Evolutionary conservation across 2,888 invertebrate species (phyloP), one percentile per base, ranked within the genome.

Genomic region (Eubasilissa splendida): DNA sequence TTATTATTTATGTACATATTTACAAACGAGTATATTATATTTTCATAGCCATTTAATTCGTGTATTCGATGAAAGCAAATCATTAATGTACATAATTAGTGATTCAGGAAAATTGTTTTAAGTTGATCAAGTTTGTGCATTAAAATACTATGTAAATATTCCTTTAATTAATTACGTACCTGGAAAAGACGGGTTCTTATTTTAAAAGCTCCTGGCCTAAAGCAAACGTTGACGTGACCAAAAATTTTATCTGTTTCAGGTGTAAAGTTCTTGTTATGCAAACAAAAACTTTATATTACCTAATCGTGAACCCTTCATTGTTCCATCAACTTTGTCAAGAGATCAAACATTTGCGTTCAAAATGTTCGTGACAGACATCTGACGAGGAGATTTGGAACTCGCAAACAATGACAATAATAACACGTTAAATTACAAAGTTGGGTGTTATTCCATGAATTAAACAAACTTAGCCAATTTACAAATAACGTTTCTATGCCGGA

Each of bases 281-380:
- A 70, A 70, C 70, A 70, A 70, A 70, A 70, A 70, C 70, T 70
- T 70, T 70, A 70, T 52, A 70, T 54, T 70, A 22, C 22, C 22
- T 22, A 70, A 70, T 70, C 70, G 70, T 52, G 53, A 70, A 53
- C 70, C 70, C 70, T 73, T 73, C 73, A 22, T 73, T 58, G 73
- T 73, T 58, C 42, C 73, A 73, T 73, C 56, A 73, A 73, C 73
- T 73, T 73, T 73, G 58, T 42, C 7, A 58, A 56, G 73, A 73
- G 73, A 73, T 73, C 73, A 73, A 73, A 73, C 73, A 73, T 73
- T 73, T 58, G 58, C 56, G 73, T n/a, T 58, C 73, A 73, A 73
- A 73, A 33, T 58, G 73, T 58, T 73, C 73, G 73, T 73, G 73
- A 73, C 73, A 73, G 73, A 73, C 58, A 73, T 58, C 56, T 58